Evolutionary conservation across 2,797 vertebrate species (phyloP), one percentile per base, ranked within the genome.

Genomic region (Cynodonichthys magdalenae): DNA sequence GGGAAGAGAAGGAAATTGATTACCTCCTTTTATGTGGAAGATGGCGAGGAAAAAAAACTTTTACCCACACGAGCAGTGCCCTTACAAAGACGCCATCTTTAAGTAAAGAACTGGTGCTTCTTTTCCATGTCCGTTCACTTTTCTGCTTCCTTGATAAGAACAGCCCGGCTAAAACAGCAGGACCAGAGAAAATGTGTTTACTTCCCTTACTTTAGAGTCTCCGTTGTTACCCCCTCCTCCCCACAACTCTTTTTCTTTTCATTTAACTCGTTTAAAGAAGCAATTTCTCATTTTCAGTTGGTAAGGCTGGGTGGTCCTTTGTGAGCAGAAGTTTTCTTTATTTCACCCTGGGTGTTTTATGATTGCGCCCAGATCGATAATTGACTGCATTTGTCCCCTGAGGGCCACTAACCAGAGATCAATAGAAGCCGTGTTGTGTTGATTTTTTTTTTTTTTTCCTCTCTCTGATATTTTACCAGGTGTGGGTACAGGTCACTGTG

Each of bases 1-100:
- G 18, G 49, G 42, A 47, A 39, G 69, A 74, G 74, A 85, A 81
- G 76, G 53, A 84, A 92, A 93, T 93, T 89, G 90, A 91, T 91
- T 87, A 86, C 66, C 59, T 84, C 85, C 53, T 82, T n/a, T 89
- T 93, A 88, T 89, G 84, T 84, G 78, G 82, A 49, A 61, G 69
- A 86, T 80, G 72, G 60, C 75, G 53, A 60, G 66, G 58, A 75
- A 17, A 59, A 76, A 84, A 80, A 75, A 87, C 67, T 79, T 39
- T 53, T 20, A 56, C 17, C 19, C 50, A 57, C 34, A 49, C 48
- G 53, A 18, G 19, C 55, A 53, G 46, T 20, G 27, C 53, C 55
- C 39, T 17, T 59, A 72, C 28, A 51, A 34, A 57, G 53, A 57
- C 50, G 31, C 76, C 69, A 41, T 71, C 59, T 75, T 64, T 28